phyloP scores from a whole-genome alignment of 2,888 invertebrate species.

The Mystacides longicornis region DNA sequence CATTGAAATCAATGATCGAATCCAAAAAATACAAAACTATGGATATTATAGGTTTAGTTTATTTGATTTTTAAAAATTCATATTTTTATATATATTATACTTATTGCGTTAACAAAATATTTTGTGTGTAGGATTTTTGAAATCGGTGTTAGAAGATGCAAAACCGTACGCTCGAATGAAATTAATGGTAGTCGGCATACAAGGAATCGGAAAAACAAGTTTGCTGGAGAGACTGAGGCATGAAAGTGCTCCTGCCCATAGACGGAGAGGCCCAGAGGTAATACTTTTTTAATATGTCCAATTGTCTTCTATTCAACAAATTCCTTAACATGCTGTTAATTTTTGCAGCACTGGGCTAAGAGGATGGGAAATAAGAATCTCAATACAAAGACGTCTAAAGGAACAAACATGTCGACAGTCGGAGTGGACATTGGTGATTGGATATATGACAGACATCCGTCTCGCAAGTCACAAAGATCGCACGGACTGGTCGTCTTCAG shows the following conservation, averaged over 20 bases:
- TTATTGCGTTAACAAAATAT: background rate
- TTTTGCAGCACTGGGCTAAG: slow-evolving; percentile 81
- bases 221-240: slow-evolving; percentile 80
- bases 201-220: slow-evolving; percentile 83
- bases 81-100: background rate
- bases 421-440: slow-evolving; percentile 97
- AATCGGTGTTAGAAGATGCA: slow-evolving; percentile 80
- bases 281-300: too few species aligned
- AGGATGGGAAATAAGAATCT: slow-evolving; percentile 88
- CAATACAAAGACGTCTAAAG: slow-evolving; percentile 64
- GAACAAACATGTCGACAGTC: slow-evolving; percentile 87
- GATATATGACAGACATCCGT: slow-evolving; percentile 72
- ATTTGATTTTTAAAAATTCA: background rate
- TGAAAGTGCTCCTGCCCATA: slow-evolving; percentile 68
- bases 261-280: slow-evolving; percentile 63
- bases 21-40: slow-evolving; percentile 91
- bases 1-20: slow-evolving; percentile 83
- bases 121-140: slow-evolving; percentile 58
- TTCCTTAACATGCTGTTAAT: background rate
- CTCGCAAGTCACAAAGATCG: slow-evolving; percentile 62
- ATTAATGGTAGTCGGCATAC: slow-evolving; percentile 90
- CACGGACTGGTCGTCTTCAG: slow-evolving; percentile 83
- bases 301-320: too few species aligned
- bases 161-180: slow-evolving; percentile 92
- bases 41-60: slow-evolving; percentile 70